A percentile compares a stretch with the other conserved stretches of the same genome.
phyloP scores from a whole-genome alignment of 2,888 invertebrate species.

The Cabera pusaria region DNA sequence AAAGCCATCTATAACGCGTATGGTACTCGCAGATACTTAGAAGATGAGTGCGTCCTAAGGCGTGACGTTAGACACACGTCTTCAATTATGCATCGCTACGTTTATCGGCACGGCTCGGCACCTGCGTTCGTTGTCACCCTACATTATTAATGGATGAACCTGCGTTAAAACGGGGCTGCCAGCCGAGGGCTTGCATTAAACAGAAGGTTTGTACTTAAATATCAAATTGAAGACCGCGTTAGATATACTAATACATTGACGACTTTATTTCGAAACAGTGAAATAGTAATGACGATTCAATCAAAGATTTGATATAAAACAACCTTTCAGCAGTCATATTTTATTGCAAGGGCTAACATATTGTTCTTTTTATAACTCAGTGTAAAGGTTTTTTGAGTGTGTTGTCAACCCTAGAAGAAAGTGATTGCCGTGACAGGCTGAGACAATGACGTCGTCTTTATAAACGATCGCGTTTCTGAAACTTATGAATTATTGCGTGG shows the following conservation, averaged over 20 bases:
- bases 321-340: too few relatives aligned
- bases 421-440: constrained; percentile 13
- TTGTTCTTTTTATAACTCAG: too few relatives aligned
- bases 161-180: constrained; percentile 27
- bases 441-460: constrained; percentile 20
- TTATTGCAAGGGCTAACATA: too few relatives aligned
- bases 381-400: constrained; percentile 3
- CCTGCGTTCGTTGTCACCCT: constrained; percentile 76
- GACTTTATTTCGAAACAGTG: too few relatives aligned
- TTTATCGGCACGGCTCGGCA: constrained; percentile 67
- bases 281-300: too few relatives aligned
- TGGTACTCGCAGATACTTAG: constrained; percentile 24
- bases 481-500: too few relatives aligned
- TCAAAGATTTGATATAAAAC: too few relatives aligned
- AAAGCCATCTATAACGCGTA: constrained; percentile 51
- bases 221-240: constrained; percentile 13
- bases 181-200: constrained; percentile 10
- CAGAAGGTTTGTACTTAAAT: constrained; percentile 5
- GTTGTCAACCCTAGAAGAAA: constrained; percentile 27
- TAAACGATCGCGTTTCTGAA: too few relatives aligned
- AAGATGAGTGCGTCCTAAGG: constrained; percentile 28
- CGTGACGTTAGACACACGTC: constrained; percentile 58
- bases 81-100: constrained; percentile 77
- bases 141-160: constrained; percentile 70
- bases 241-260: too few relatives aligned